Base-by-base conservation (phyloP, 2,888 invertebrate species). In the Holacanthella duospinosa region DNA sequence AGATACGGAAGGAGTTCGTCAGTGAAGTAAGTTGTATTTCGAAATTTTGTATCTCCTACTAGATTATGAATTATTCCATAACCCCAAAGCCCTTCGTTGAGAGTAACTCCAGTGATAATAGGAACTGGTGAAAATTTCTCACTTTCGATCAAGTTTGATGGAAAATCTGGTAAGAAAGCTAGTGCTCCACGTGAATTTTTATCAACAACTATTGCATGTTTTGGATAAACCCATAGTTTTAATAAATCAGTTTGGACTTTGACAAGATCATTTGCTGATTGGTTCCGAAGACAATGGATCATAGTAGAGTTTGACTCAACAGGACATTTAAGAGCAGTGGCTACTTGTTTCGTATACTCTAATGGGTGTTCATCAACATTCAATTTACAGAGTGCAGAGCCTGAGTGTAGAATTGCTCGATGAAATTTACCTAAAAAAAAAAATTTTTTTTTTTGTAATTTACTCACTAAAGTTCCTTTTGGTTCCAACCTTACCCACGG, bases 51-150 rank as follows among this genome's bases (percentile, higher is more conserved):
- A 21, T 28, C 53, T 12, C 65, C 67, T 16, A 53, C 25, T n/a
- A 66, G 26, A 43, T 21, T 48, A 21, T 68, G 68, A 25, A 68
- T 58, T 0, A 44, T 28, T 2, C 64, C 29, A 55, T 69, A 69
- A 2, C 58, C 53, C 12, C 48, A 6, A n/a, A 71, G 56, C 2
- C 71, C 71, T 56, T 68, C 64, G 53, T 63, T 61, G 16, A 25
- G 24, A 26, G 54, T 63, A 9, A 62, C 43, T 12, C 58, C 59
- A 43, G 68, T 36, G 21, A 73, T 64, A 2, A 73, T 66, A 1
- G 73, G 74, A 19, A 74, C 71, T 61, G 70, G 70, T 24, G 68
- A 68, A 55, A 69, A 74, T 2, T 65, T 64, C 25, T 69, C 70
- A 4, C 66, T 64, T 21, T 63, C 65, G 66, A 73, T 70, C 1